Conservation (phyloP, 2,888 invertebrate genomes). For the Caenorhabditis zanzibari region DNA sequence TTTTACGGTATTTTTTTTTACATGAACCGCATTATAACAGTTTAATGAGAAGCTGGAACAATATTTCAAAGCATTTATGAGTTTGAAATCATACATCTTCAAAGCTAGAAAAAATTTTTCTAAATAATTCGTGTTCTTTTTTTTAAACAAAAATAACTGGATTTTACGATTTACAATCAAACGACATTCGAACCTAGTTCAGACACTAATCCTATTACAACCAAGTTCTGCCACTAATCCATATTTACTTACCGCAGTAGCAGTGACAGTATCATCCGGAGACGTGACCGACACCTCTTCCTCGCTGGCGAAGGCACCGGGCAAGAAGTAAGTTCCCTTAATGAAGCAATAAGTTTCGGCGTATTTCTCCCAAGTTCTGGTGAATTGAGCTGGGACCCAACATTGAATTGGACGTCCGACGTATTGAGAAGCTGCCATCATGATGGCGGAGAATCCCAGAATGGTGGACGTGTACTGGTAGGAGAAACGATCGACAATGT, state of each 20-base stretch:
- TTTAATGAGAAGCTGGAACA: too few species aligned
- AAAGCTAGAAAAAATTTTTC: too few species aligned
- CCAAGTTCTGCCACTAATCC: too few species aligned
- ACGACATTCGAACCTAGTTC: too few species aligned
- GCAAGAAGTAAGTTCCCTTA: slow-evolving; percentile 80
- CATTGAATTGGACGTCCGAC: slow-evolving; percentile 83
- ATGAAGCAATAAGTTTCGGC: slow-evolving; percentile 83
- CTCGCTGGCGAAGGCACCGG: slow-evolving; percentile 72
- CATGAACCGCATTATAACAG: too few species aligned
- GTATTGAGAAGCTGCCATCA: slow-evolving; percentile 82
- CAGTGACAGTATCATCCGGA: slow-evolving; percentile 41
- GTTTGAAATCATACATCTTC: too few species aligned
- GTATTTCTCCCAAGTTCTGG: slow-evolving; percentile 82
- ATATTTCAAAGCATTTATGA: too few species aligned
- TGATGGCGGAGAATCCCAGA: slow-evolving; percentile 75
- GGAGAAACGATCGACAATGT: slow-evolving; percentile 77
- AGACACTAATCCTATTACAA: too few species aligned
- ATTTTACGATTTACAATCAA: too few species aligned
- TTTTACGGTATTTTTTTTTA: too few species aligned
- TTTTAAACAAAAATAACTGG: too few species aligned
- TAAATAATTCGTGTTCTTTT: too few species aligned
- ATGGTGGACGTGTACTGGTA: slow-evolving; percentile 66
- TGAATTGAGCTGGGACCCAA: slow-evolving; percentile 83
- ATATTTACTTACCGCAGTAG: slow-evolving; percentile 42
- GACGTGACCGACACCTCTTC: slow-evolving; percentile 63